Percentiles rank a stretch among this genome's conserved stretches.
phyloP scores from a whole-genome alignment of 2,113 vertebrate species.

The Xiphophorus couchianus region DNA sequence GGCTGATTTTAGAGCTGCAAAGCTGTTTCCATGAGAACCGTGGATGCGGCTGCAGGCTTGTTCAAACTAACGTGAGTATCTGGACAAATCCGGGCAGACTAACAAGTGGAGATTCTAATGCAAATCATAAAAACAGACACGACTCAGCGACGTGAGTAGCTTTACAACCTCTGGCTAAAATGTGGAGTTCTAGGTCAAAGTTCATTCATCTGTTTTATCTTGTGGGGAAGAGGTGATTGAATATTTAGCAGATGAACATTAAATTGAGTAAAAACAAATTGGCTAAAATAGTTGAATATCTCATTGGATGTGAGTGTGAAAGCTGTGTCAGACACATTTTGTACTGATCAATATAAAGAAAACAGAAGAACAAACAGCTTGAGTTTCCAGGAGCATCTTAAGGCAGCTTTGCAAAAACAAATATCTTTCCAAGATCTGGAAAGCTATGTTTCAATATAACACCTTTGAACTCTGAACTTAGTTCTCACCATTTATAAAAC shows the following conservation, averaged over 20 bases:
- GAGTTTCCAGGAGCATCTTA: too few relatives aligned
- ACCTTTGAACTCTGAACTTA: too few relatives aligned
- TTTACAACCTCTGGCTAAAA: conserved; percentile 1
- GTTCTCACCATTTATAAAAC: too few relatives aligned
- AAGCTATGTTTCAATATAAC: too few relatives aligned
- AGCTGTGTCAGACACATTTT: too few relatives aligned
- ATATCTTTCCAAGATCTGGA: too few relatives aligned
- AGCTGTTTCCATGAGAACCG: conserved; percentile 28
- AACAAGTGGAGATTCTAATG: neutral
- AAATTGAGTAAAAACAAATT: neutral
- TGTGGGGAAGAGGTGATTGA: neutral
- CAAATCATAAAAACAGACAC: conserved; percentile 11
- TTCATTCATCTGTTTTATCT: neutral
- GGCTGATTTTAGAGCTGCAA: conserved; percentile 19
- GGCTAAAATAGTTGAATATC: neutral
- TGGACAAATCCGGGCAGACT: conserved; percentile 38
- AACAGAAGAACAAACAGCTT: too few relatives aligned
- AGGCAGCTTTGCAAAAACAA: too few relatives aligned
- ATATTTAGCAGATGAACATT: neutral
- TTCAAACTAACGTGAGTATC: conserved; percentile 53
- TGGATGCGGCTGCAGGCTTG: conserved; percentile 21
- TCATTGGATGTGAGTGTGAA: too few relatives aligned
- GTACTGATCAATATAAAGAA: too few relatives aligned
- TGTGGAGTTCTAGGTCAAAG: neutral
- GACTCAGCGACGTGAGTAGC: conserved; percentile 51